phyloP scores from a whole-genome alignment of 1,140 invertebrate species.

The Orchesella cincta region DNA sequence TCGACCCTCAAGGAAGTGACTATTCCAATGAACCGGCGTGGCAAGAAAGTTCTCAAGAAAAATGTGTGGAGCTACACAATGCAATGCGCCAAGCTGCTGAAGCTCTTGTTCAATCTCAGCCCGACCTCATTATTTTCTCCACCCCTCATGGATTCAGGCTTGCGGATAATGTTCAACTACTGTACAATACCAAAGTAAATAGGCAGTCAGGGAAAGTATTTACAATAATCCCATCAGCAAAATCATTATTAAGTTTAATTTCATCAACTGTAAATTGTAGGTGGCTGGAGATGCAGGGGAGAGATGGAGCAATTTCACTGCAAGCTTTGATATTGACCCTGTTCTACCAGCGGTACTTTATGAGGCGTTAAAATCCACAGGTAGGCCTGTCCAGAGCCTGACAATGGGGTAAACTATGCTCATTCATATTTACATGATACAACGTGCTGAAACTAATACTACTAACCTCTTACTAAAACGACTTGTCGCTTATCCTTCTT shows the following conservation, averaged over 20 bases:
- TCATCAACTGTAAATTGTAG: no score
- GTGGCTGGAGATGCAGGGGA: conserved; percentile 31
- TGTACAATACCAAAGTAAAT: conserved; percentile 33
- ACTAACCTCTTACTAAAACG: no score
- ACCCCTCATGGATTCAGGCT: conserved; percentile 44
- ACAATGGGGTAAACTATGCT: no score
- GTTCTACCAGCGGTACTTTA: no score
- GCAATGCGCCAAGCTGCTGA: conserved; percentile 35
- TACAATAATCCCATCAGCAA: not conserved
- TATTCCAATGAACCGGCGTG: conserved; percentile 29
- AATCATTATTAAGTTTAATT: conserved; percentile 15
- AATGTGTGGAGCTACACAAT: conserved; percentile 31
- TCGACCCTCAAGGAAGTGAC: conserved; percentile 36
- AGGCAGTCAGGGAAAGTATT: not conserved
- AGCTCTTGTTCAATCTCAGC: conserved; percentile 16
- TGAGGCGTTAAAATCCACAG: no score
- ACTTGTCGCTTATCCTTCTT: no score
- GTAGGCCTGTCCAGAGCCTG: no score
- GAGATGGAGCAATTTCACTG: conserved; percentile 39
- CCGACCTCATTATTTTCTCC: conserved; percentile 42
- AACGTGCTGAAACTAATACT: no score
- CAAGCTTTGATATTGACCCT: conserved; percentile 33
- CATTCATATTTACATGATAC: no score
- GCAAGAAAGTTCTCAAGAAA: conserved; percentile 12
- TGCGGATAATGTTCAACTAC: conserved; percentile 18